These are phyloP conservation scores for Mohoua ochrocephala DNA, from an alignment of 2,113 vertebrate genomes.

Conservation along the genomic window DNA sequence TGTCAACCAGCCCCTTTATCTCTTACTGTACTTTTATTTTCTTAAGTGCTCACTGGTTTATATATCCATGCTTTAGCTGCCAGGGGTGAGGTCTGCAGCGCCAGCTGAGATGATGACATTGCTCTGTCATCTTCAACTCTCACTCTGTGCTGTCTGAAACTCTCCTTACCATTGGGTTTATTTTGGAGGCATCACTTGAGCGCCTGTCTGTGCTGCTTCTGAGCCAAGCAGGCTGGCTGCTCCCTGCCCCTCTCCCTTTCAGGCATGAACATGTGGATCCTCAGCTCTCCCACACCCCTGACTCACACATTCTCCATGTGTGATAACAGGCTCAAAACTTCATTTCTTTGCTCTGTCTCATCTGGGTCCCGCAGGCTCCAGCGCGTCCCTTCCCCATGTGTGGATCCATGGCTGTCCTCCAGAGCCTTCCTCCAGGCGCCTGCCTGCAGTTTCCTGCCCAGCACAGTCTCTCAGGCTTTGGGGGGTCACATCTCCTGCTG, in stretches of 20 bases:
- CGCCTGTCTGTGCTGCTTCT: neutral
- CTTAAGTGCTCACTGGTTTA: neutral
- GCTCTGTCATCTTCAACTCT: neutral
- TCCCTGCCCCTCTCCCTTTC: neutral
- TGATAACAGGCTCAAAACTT: neutral
- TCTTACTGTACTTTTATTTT: neutral
- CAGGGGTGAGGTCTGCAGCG: neutral
- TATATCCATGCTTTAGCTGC: neutral
- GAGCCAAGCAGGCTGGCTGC: neutral
- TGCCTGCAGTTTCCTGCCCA: accelerated
- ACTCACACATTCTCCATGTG: neutral
- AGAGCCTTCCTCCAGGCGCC: neutral
- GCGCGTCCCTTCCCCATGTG: accelerated
- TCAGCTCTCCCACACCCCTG: neutral
- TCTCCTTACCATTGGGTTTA: neutral
- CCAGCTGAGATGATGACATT: neutral
- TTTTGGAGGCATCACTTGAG: neutral
- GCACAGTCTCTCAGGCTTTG: neutral
- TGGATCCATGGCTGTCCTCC: neutral
- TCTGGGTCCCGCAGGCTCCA: neutral
- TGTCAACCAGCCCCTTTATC: neutral
- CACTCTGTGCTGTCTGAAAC: neutral
- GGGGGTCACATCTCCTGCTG: neutral
- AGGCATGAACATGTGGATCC: neutral
- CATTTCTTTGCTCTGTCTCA: neutral